phyloP scores from a whole-genome alignment of 1,140 invertebrate genomes.

The Nephila pilipes region DNA sequence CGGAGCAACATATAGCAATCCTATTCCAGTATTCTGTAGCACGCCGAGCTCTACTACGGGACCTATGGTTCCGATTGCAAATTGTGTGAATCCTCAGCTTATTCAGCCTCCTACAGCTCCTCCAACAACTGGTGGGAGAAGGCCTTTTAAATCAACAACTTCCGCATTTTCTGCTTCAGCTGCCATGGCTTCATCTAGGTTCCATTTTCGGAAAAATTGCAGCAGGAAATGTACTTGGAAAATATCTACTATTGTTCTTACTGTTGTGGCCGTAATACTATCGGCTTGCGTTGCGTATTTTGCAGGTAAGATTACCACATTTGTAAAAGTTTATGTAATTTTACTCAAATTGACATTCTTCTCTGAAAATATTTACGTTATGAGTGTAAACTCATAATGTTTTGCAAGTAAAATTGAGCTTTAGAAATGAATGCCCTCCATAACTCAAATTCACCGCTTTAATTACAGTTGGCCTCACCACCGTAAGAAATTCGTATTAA shows the following conservation, averaged over 20 bases:
- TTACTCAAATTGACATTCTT: no score
- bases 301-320: conserved; percentile 85
- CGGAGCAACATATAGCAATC: conserved; percentile 77
- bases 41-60: conserved; percentile 78
- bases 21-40: conserved; percentile 77
- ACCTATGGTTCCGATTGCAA: conserved; percentile 78
- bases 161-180: conserved; percentile 73
- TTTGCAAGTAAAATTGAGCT: no score
- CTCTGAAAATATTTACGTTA: no score
- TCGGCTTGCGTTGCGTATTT: conserved; percentile 92
- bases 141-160: conserved; percentile 56
- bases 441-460: no score
- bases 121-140: background rate
- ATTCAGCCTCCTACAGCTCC: conserved; percentile 76
- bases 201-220: conserved; percentile 93
- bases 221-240: conserved; percentile 91
- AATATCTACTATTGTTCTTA: conserved; percentile 92
- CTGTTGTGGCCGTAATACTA: conserved; percentile 89
- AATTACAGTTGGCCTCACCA: no score
- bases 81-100: conserved; percentile 78
- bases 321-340: background rate
- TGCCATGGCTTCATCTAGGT: conserved; percentile 83
- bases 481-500: no score
- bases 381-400: no score
- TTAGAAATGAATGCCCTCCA: no score